phyloP scores from a whole-genome alignment of 2,888 invertebrate species.

The Glaucopsyche alexis region DNA sequence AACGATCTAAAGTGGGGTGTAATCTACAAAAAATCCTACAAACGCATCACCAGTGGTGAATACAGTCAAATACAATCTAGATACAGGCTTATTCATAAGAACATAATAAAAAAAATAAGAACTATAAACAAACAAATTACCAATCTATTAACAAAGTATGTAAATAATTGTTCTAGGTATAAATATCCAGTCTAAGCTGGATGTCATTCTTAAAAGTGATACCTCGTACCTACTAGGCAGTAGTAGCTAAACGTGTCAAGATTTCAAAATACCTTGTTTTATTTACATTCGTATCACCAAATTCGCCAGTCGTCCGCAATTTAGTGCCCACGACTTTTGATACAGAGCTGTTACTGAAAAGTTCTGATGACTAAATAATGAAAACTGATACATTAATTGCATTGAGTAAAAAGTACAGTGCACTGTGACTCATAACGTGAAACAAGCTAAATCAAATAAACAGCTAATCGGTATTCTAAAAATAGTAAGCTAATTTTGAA shows the following conservation, averaged over 20 bases:
- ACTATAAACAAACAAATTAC: not conserved
- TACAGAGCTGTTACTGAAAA: not conserved
- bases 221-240: too few species aligned
- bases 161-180: not conserved
- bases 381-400: not conserved
- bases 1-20: not conserved
- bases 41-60: not conserved
- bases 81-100: not conserved
- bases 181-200: too few species aligned
- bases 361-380: not conserved
- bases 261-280: too few species aligned
- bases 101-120: not conserved
- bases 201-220: too few species aligned
- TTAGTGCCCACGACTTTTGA: not conserved
- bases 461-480: not conserved
- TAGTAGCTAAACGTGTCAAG: too few species aligned
- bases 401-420: slow-evolving; percentile 1
- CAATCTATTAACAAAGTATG: not conserved
- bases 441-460: not conserved
- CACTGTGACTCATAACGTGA: not conserved
- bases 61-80: not conserved
- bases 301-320: too few species aligned
- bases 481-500: not conserved
- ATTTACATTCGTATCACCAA: too few species aligned
- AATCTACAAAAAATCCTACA: not conserved